Base-by-base conservation (phyloP, 1,140 invertebrate genomes). In the fruit fly (Drosophila melanogaster) region DNA sequence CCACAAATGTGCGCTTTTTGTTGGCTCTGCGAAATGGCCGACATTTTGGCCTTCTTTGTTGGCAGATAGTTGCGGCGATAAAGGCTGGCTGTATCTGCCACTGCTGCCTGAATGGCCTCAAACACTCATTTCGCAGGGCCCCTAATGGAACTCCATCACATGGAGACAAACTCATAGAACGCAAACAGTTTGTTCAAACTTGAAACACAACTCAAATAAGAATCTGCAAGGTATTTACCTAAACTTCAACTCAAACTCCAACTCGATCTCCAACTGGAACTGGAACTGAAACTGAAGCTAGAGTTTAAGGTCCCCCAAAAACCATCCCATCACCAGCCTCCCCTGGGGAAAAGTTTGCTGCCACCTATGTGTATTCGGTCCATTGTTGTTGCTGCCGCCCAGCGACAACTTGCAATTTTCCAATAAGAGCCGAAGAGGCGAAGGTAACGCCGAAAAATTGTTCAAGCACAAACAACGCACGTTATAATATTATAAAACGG, bases 401-500 rank as follows among this genome's bases (percentile, higher is more conserved):
- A 65, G 40, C 73, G 73, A 79, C 76, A 87, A 86, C 79, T 86
- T 86, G 81, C 81, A 86, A 87, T 86, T 86, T 86, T 83, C 83
- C 84, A 86, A 86, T 87, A 86, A 79, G 83, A 81, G 67, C 50
- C 19, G 19, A 22, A 70, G 62, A 81, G 71, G 76, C 76, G 70
- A 85, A 85, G 83, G 83, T 87, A 89, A 77, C 83, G 59, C 83
- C 83, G 75, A 89, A 86, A 86, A 86, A 86, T 89, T 86, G 83
- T 79, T 86, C 84, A 86, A 86, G 83, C 83, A 86, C 79, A 86
- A 86, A 87, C 83, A 86, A 86, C 83, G 83, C 83, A 86, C 83
- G 83, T 86, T 86, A 86, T 86, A 87, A 86, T 86, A 87, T 86
- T 86, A 86, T 86, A 86, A 86, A 86, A 79, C 70, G 83, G 79